These are phyloP conservation scores for Urophycis tenuis DNA, from an alignment of 2,797 vertebrate species.

Conservation along the genomic window DNA sequence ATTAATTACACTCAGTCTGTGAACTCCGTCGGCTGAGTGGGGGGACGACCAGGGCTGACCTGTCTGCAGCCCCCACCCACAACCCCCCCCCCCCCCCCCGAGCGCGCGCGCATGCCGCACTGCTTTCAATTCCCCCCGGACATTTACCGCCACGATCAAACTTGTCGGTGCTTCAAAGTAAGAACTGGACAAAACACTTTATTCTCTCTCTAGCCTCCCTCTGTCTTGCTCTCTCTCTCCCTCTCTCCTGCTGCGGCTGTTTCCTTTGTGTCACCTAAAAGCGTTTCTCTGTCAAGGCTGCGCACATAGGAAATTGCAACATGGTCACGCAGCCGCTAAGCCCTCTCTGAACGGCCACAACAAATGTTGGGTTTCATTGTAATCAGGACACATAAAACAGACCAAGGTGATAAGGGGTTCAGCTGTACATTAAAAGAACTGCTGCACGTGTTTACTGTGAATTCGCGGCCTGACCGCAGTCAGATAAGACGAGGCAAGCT, in stretches of 20 bases:
- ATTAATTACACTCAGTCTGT: conserved; percentile 55
- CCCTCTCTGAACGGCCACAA: neutral
- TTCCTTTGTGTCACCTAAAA: neutral
- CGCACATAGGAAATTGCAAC: neutral
- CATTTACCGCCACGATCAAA: conserved; percentile 20
- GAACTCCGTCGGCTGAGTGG: conserved; percentile 28
- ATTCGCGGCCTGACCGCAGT: neutral
- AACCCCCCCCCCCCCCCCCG: no score
- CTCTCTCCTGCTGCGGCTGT: neutral
- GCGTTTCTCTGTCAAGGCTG: neutral
- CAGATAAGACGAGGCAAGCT: no score
- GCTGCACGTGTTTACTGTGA: neutral
- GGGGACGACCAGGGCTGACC: conserved; percentile 23
- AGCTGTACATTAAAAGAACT: neutral
- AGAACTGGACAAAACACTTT: neutral
- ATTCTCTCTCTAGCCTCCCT: neutral
- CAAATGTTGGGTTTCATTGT: neutral
- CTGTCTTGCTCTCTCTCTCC: neutral
- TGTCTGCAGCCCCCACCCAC: neutral
- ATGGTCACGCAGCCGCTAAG: neutral
- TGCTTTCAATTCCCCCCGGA: conserved; percentile 10
- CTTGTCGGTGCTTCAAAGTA: conserved; percentile 5
- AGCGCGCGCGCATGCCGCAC: no score
- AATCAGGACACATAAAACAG: neutral
- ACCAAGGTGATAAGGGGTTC: neutral